Evolutionary conservation across 2,888 invertebrate genomes (phyloP).

Genomic region (Athalia rosae): DNA sequence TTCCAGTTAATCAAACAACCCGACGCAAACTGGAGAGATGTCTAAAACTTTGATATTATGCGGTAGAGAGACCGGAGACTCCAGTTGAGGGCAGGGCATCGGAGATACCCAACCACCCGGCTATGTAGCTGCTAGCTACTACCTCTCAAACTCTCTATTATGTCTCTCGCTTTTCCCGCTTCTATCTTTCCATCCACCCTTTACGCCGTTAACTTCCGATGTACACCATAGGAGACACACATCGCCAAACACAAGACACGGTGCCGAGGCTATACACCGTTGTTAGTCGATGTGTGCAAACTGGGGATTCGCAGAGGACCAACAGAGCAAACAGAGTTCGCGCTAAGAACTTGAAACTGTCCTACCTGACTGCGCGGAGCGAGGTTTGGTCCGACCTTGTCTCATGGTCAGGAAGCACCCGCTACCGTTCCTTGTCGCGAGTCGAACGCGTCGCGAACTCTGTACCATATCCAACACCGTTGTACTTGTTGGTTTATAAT

Average conservation of each 20-base stretch:
- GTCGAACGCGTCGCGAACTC: constrained; percentile 21
- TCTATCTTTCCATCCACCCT: too few relatives aligned
- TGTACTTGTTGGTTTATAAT: too few relatives aligned
- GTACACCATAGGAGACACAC: too few relatives aligned
- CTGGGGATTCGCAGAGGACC: constrained; percentile 22
- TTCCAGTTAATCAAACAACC: constrained; percentile 35
- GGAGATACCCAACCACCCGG: constrained; percentile 19
- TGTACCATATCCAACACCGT: background rate
- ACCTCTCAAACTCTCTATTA: constrained; percentile 23
- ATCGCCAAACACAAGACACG: too few relatives aligned
- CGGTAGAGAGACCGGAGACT: constrained; percentile 29
- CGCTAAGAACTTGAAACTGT: constrained; percentile 25
- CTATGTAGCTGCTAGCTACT: too few relatives aligned
- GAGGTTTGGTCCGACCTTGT: constrained; percentile 1
- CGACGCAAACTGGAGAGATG: constrained; percentile 32
- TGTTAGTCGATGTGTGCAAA: constrained; percentile 32
- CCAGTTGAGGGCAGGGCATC: constrained; percentile 14
- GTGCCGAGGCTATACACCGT: background rate
- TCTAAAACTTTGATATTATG: constrained; percentile 37
- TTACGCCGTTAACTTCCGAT: too few relatives aligned
- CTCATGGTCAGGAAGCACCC: constrained; percentile 3
- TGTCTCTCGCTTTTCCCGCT: constrained; percentile 14
- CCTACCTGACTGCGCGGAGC: constrained; percentile 32
- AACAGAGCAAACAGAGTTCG: constrained; percentile 27
- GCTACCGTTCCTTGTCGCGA: constrained; percentile 9